Base-by-base conservation (phyloP, 2,888 invertebrate genomes). In the Dasysyrphus albostriatus region DNA sequence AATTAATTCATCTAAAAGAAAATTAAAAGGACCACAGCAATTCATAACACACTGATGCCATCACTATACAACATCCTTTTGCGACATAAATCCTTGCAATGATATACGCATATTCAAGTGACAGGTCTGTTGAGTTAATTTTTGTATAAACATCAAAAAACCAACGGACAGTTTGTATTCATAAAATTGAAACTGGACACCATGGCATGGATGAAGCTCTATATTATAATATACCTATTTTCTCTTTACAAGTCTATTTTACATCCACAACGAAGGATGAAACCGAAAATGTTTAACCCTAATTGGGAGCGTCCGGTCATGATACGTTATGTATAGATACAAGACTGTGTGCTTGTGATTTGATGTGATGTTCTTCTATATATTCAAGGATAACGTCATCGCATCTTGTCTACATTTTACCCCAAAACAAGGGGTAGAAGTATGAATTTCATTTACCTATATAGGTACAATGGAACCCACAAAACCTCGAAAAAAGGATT, bases 101-200 rank as follows among this genome's bases (percentile, higher is more conserved):
- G 65, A 72, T 88, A 88, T 83, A 78, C 83, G 90, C 91, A 91
- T 90, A 91, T 91, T 91, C 90, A 90, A 89, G 89, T 91, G 91
- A 92, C 91, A 92, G 92, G 91, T 91, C 89, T 90, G 90, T 88
- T 89, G 90, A 90, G 90, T 89, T 89, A 89, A 88, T 83, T 83
- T 49, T 83, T 83, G 79, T 79, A 83, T 76, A 88, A 88, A 88
- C 88, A 88, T 83, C 83, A 83, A 61, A 59, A 78, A 88, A 63
- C 51, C 29, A 47, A 65, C 79, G 83, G 79, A 83, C 83, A 79
- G 72, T 79, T 76, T 80, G 83, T 63, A 73, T 76, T 83, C 79
- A 88, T 80, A 79, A 82, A 88, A 82, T 70, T 75, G 88, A 88
- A 88, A 88, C 73, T 69, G 88, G 79, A 88, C 79, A 88, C 88